These are phyloP conservation scores for Okamejei kenojei DNA, from an alignment of 2,797 vertebrate species.

Conservation along the genomic window DNA sequence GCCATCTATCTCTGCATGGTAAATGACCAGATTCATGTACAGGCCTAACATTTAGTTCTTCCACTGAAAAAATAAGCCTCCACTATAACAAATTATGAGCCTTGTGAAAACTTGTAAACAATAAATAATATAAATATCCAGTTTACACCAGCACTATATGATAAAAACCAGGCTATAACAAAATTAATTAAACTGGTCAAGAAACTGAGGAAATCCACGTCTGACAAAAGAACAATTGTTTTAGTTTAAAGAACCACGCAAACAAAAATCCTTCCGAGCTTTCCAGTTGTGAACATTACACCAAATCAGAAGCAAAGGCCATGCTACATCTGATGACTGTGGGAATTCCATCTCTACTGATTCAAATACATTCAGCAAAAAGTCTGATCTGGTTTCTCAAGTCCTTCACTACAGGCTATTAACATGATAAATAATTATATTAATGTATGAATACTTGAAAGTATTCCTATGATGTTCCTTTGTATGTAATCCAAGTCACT, in stretches of 20 bases:
- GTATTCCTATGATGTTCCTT: neutral
- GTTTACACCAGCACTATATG: neutral
- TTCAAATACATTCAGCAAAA: neutral
- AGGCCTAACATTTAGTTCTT: slow-evolving; percentile 24
- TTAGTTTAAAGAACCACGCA: neutral
- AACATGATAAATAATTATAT: neutral
- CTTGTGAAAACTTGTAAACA: slow-evolving; percentile 24
- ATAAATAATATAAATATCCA: slow-evolving; percentile 38
- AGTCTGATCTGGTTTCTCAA: neutral
- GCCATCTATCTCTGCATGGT: slow-evolving; percentile 4
- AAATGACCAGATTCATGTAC: slow-evolving; percentile 22
- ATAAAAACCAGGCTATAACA: slow-evolving; percentile 25
- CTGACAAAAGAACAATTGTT: neutral
- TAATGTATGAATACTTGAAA: neutral
- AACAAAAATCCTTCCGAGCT: neutral
- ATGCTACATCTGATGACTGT: neutral
- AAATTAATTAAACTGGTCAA: slow-evolving; percentile 22
- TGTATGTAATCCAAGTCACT: neutral
- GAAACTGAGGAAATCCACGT: slow-evolving; percentile 8
- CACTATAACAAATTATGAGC: neutral
- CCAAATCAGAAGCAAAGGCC: neutral
- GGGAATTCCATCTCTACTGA: neutral
- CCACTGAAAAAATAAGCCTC: neutral
- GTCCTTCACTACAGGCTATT: neutral
- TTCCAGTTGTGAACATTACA: neutral